Base-by-base conservation (phyloP, 2,113 vertebrate genomes). In the Chaenocephalus aceratus region DNA sequence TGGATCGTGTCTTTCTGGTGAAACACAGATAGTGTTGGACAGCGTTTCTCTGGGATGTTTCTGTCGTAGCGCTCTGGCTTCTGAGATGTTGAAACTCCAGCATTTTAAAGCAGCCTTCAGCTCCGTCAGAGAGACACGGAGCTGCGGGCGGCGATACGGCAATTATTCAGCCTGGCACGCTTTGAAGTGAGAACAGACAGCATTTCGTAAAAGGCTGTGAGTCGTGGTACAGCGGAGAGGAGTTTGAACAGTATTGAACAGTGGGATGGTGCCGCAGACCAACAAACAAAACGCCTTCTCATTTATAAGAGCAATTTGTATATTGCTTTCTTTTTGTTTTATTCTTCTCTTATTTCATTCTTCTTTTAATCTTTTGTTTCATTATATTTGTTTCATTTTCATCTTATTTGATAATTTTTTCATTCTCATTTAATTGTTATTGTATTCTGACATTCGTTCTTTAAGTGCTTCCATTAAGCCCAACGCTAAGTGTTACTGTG, bases 171-270 rank as follows among this genome's bases (percentile, higher is more conserved):
- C 75, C 65, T 44, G 57, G 63, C 79, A 53, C 12, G 75, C 85
- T 89, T 84, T 90, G 85, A 87, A 86, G 86, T 75, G 72, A 82
- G 80, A 85, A 84, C 88, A 86, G 73, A 85, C 70, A 53, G 70
- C 80, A 78, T 79, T 89, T 79, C 76, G 79, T 82, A 79, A 76
- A 80, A 89, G 76, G 73, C 76, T 68, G 76, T 1, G 67, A 82
- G 66, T 82, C 74, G 70, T 36, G 48, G 75, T 70, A 77, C 49
- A 46, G 41, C 58, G 52, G 26, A 75, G 64, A 72, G 26, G 80
- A 53, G 67, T 63, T 53, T 72, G 36, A 41, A 67, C 62, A 45
- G 60, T 52, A 63, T n/a, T 51, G 63, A 79, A 30, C 49, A n/a
- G 54, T 45, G 1, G 26, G n/a, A 45, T 21, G 66, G 41, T 54